Evolutionary conservation across 2,113 vertebrate species (phyloP).

Genomic region (Siphamia tubifer): DNA sequence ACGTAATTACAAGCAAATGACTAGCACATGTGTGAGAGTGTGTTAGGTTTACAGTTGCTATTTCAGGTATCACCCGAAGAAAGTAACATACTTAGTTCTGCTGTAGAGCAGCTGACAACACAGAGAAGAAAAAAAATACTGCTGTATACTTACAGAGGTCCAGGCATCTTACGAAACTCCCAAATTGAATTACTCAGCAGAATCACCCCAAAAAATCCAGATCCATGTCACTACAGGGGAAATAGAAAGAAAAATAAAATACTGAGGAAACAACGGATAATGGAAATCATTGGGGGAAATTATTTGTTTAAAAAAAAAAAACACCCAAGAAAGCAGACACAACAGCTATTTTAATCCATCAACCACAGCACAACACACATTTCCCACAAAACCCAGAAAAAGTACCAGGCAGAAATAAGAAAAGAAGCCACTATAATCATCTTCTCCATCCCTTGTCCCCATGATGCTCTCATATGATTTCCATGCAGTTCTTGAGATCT

Average conservation of each 20-base stretch:
- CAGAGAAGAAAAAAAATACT: not conserved
- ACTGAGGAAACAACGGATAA: not conserved
- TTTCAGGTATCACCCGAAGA: slow-evolving; percentile 29
- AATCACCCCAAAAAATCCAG: not conserved
- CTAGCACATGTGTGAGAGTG: too few species aligned
- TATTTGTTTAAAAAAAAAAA: too few species aligned
- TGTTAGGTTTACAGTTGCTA: slow-evolving; percentile 25
- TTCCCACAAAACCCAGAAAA: too few species aligned
- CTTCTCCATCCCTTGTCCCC: not conserved
- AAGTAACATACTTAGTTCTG: not conserved
- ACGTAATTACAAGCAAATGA: not conserved
- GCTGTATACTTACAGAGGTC: slow-evolving; percentile 11
- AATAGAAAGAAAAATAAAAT: not conserved
- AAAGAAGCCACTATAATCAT: not conserved
- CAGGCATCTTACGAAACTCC: slow-evolving; percentile 15
- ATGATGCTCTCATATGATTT: slow-evolving; percentile 38
- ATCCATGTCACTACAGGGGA: not conserved
- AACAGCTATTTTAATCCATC: slow-evolving; percentile 6
- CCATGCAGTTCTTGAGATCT: not conserved
- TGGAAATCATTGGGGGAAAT: not conserved
- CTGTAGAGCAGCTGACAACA: not conserved
- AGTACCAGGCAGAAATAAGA: not conserved
- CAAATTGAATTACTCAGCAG: slow-evolving; percentile 7
- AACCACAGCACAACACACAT: too few species aligned
- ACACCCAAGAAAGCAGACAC: too few species aligned